Evolutionary conservation across 2,797 vertebrate genomes (phyloP).

Genomic region (Microctenopoma lineatum): DNA sequence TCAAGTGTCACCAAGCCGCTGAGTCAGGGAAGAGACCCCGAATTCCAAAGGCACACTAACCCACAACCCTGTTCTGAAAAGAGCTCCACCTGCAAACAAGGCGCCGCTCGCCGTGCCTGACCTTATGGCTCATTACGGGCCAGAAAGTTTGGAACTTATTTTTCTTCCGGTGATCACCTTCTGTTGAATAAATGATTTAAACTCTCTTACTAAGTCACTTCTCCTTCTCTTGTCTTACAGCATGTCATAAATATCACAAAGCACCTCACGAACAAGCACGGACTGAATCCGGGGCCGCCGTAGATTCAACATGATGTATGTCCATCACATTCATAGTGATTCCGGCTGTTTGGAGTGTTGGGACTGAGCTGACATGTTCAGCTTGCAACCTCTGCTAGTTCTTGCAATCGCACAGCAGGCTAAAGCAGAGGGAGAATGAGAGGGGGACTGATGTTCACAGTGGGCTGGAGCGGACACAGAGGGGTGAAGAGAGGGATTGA

Average conservation of each 20-base stretch:
- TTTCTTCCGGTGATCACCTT: too few species aligned
- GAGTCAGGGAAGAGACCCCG: constrained; percentile 36
- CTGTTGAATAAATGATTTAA: too few species aligned
- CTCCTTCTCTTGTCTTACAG: too few species aligned
- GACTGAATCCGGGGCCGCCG: too few species aligned
- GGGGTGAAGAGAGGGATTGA: constrained; percentile 2
- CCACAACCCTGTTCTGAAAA: constrained; percentile 3
- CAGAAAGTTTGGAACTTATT: neutral
- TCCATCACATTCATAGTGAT: constrained; percentile 37
- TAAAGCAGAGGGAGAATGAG: constrained; percentile 25
- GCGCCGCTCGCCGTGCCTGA: neutral
- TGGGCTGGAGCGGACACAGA: constrained; percentile 3
- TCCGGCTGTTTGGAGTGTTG: constrained; percentile 35
- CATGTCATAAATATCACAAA: neutral
- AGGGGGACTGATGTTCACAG: constrained; percentile 8
- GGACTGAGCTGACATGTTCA: constrained; percentile 26
- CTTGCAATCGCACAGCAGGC: constrained; percentile 17
- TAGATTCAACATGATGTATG: neutral
- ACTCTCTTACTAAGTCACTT: neutral
- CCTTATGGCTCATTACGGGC: constrained; percentile 4
- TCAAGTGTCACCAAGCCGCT: constrained; percentile 49
- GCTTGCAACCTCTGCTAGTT: constrained; percentile 64
- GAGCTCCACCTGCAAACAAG: constrained; percentile 5
- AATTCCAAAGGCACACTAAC: constrained; percentile 32
- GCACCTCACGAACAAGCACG: neutral